Conservation (phyloP, 2,888 invertebrate species). For the Brachyptera risi region DNA sequence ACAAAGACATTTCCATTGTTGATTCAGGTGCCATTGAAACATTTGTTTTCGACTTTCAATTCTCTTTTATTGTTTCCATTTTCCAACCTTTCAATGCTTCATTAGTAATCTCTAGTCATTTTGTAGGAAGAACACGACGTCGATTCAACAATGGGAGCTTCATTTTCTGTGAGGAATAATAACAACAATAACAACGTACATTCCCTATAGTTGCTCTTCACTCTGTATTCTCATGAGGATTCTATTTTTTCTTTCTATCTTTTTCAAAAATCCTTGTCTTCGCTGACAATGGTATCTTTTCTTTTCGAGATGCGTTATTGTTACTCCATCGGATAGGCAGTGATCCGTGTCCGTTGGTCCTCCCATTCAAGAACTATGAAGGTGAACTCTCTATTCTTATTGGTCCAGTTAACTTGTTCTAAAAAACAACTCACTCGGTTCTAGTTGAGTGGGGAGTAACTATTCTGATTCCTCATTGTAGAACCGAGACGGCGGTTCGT, state of each 20-base stretch:
- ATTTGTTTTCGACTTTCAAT: conserved; percentile 30
- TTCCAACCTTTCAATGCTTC: conserved; percentile 29
- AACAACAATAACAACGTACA: conserved; percentile 27
- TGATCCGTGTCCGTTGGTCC: conserved; percentile 5
- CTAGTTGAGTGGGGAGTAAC: background rate
- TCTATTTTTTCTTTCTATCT: background rate
- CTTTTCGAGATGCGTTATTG: conserved; percentile 8
- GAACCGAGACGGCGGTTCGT: background rate
- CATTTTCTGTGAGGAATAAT: conserved; percentile 30
- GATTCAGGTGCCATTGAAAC: conserved; percentile 29
- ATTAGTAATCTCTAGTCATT: conserved; percentile 34
- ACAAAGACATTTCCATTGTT: conserved; percentile 24
- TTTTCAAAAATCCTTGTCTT: background rate
- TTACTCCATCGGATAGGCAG: conserved; percentile 6
- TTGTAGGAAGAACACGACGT: conserved; percentile 22
- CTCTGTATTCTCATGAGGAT: too few species aligned
- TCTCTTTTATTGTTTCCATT: conserved; percentile 25
- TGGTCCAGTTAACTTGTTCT: conserved; percentile 14
- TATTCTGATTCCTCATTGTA: background rate
- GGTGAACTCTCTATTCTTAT: conserved; percentile 11
- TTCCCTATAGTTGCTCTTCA: conserved; percentile 9
- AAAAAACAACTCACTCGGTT: background rate
- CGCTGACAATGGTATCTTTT: conserved; percentile 9
- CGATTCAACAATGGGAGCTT: conserved; percentile 21
- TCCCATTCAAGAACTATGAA: conserved; percentile 8